A percentile compares a stretch with the other conserved stretches of the same genome.
Evolutionary conservation across 1,140 invertebrate species (phyloP).

Genomic region (Harlomillsia oculata): DNA sequence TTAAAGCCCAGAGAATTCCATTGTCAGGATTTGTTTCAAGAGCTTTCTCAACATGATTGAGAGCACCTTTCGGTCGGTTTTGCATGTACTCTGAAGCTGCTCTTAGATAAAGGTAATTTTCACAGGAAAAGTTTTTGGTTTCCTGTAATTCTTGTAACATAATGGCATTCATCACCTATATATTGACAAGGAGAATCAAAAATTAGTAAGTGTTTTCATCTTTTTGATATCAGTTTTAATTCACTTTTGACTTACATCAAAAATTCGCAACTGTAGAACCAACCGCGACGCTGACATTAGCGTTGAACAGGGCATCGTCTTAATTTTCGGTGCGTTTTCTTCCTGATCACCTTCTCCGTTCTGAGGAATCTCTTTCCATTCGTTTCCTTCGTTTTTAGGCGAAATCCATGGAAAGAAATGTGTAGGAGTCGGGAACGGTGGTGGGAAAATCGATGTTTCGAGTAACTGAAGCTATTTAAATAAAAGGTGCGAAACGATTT

Average conservation of each 20-base stretch:
- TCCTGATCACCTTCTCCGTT: not conserved
- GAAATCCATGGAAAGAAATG: too few relatives aligned
- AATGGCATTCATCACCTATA: too few relatives aligned
- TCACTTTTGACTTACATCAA: slow-evolving; percentile 20
- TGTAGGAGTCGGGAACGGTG: too few relatives aligned
- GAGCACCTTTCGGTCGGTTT: slow-evolving; percentile 12
- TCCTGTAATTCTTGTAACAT: too few relatives aligned
- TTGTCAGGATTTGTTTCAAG: slow-evolving; percentile 17
- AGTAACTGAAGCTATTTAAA: too few relatives aligned
- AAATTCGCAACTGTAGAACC: slow-evolving; percentile 21
- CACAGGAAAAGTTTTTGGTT: too few relatives aligned
- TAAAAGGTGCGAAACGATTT: too few relatives aligned
- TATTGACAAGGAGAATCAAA: not conserved
- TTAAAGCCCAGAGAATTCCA: slow-evolving; percentile 14
- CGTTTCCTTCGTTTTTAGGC: not conserved
- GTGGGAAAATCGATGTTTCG: too few relatives aligned
- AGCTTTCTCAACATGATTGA: slow-evolving; percentile 21
- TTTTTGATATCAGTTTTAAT: not conserved
- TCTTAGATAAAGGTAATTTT: slow-evolving; percentile 21
- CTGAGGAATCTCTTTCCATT: not conserved
- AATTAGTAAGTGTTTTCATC: not conserved
- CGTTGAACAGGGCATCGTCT: slow-evolving; percentile 21
- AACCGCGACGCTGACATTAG: slow-evolving; percentile 30
- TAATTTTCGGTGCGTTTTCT: not conserved
- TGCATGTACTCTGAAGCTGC: slow-evolving; percentile 16